Evolutionary conservation across 2,113 vertebrate species (phyloP).

Genomic region (Gopherus flavomarginatus): DNA sequence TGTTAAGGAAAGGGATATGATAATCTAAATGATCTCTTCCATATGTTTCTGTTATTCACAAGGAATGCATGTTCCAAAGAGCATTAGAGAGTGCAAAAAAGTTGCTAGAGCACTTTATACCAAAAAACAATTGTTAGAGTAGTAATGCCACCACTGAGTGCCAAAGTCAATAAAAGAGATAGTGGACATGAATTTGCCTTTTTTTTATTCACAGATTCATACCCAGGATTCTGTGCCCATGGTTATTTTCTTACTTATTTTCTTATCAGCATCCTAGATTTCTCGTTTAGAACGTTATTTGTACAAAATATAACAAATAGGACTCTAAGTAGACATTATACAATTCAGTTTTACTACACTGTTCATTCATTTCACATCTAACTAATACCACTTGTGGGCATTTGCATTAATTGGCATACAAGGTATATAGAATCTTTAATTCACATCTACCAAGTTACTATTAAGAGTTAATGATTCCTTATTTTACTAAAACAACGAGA

Average conservation of each 20-base stretch:
- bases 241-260: neutral
- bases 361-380: conserved; percentile 28
- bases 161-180: neutral
- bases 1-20: neutral
- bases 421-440: neutral
- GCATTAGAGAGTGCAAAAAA: neutral
- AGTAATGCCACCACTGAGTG: neutral
- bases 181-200: neutral
- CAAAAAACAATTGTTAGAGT: neutral
- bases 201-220: neutral
- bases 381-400: conserved; percentile 22
- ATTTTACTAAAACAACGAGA: neutral
- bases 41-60: neutral
- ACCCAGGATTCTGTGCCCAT: neutral
- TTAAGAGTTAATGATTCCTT: neutral
- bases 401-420: conserved; percentile 12
- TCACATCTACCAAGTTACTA: conserved; percentile 3
- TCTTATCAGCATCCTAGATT: neutral
- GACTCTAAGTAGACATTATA: neutral
- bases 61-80: neutral
- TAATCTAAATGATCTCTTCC: neutral
- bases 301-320: neutral
- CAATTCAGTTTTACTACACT: neutral
- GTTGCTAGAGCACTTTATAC: rapidly evolving
- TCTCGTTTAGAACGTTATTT: neutral